Conservation (phyloP, 2,113 vertebrate genomes). For the Sorex araneus region DNA sequence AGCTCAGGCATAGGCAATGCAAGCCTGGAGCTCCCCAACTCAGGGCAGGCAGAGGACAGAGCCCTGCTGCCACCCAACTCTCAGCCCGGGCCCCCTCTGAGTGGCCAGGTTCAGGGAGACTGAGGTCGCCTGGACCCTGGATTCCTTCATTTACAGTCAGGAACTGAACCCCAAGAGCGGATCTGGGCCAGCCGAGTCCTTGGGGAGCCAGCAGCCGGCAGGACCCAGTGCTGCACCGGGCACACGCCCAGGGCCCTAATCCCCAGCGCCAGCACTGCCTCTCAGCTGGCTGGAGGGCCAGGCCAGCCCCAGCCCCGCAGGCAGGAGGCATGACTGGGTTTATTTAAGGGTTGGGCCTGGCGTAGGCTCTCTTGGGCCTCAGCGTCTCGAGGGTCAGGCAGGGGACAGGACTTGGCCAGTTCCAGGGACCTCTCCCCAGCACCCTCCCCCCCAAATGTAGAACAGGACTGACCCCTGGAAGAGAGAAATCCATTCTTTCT, state of each 20-base stretch:
- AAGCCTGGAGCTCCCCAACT: fast-evolving
- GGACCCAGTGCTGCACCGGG: too few species aligned
- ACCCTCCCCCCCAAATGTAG: neutral
- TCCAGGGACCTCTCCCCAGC: neutral
- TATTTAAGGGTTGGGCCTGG: constrained; percentile 56
- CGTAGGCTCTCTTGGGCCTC: neutral
- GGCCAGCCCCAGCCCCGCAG: neutral
- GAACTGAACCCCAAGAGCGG: neutral
- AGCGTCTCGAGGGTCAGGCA: neutral
- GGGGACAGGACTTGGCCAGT: constrained; percentile 8
- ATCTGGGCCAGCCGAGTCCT: neutral
- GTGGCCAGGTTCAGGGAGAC: neutral
- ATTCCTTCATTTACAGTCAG: neutral
- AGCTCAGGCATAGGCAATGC: too few species aligned
- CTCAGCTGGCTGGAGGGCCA: constrained; percentile 12
- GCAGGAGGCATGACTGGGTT: neutral
- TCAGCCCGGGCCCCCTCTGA: neutral
- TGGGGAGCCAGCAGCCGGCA: neutral
- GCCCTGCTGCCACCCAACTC: neutral
- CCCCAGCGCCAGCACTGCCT: neutral
- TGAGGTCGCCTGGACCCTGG: neutral
- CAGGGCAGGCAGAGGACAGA: too few species aligned
- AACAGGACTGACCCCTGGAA: neutral
- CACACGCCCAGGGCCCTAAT: neutral
- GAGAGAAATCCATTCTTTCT: neutral